Evolutionary conservation across 2,797 vertebrate species (phyloP), one percentile per base, ranked within the genome.

Genomic region (Ptychobarbus kaznakovi): DNA sequence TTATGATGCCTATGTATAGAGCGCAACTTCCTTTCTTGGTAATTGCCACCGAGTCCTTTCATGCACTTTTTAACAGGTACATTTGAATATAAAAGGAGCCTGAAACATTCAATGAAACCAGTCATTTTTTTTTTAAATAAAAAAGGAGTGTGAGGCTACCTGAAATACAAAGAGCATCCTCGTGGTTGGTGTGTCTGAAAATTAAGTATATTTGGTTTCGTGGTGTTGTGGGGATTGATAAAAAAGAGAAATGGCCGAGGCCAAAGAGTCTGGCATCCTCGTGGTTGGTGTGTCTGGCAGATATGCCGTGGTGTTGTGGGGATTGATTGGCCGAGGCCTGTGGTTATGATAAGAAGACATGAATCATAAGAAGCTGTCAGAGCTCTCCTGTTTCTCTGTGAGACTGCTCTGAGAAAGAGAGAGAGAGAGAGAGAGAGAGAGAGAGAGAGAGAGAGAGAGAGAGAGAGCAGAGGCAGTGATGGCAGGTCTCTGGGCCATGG

Each of bases 401-500:
- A 78, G 46, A 82, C 69, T 74, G 70, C 74, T 83, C 82, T 76
- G 51, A 79, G 35, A 53, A n/a, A 80, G 32, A 32, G 32, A 32
- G 32, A 32, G 3, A 32, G 32, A 32, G 32, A 32, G 32, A 32
- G 32, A 28, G 28, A 28, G 28, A 28, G 74, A 74, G 38, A 77
- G 73, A 81, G 32, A 53, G 35, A 80, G 42, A 66, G 40, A 73
- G 42, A 58, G 51, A 32, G 75, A 38, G 44, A 70, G 12, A 38
- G 81, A 80, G 53, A 75, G 75, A 69, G 81, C 18, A 78, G 78
- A 68, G 78, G 80, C 70, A 76, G 58, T 53, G 49, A 81, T 81
- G 81, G 80, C 84, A 83, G 87, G 84, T 89, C 86, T 86, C 86
- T 87, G 66, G 84, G 84, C 86, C 75, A 86, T 86, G 75, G 77